Evolutionary conservation across 1,140 invertebrate species (phyloP).

Genomic region (Bombus soroeensis): DNA sequence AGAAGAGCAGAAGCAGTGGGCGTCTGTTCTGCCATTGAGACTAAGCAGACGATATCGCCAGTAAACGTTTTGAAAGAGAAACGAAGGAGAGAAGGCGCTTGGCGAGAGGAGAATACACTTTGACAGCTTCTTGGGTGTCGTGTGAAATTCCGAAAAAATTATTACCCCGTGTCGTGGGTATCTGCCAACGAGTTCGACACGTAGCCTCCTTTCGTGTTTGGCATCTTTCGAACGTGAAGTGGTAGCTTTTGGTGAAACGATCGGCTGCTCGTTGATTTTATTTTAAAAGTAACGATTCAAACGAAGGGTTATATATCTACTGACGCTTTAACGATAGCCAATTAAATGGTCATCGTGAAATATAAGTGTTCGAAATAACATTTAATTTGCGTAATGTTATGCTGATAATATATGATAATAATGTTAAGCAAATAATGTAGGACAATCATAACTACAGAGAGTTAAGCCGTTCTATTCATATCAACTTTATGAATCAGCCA

Average conservation of each 20-base stretch:
- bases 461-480: no score
- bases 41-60: constrained; percentile 69
- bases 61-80: constrained; percentile 42
- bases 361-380: no score
- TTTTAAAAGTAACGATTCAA: no score
- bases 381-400: no score
- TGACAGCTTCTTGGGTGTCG: constrained; percentile 39
- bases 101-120: not conserved
- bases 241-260: not conserved
- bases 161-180: not conserved
- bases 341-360: no score
- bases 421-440: no score
- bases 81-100: not conserved
- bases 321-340: no score
- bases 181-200: not conserved
- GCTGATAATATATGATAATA: no score
- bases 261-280: no score
- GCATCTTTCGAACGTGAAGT: not conserved
- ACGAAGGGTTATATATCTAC: no score
- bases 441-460: no score
- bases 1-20: constrained; percentile 61
- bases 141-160: constrained; percentile 34
- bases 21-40: constrained; percentile 72
- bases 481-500: no score
- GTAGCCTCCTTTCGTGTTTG: not conserved